Conservation (phyloP, 1,140 invertebrate genomes). For the Drosophila leontia region DNA sequence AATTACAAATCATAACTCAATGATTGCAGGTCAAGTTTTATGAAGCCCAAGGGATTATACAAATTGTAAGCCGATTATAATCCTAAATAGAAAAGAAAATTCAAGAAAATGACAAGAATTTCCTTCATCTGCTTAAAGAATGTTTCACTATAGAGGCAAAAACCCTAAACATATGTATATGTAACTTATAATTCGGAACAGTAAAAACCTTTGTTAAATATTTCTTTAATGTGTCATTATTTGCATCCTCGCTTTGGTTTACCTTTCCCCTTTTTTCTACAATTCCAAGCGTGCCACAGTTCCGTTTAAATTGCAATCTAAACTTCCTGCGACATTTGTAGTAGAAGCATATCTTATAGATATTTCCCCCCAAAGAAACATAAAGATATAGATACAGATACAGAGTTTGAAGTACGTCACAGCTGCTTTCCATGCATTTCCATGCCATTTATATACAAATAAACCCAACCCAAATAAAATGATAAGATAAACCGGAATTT, state of each 20-base stretch:
- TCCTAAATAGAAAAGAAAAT: not conserved
- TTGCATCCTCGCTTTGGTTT: no score
- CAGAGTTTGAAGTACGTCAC: not conserved
- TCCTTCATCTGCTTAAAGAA: no score
- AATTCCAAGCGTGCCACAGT: slow-evolving; percentile 8
- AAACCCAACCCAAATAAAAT: slow-evolving; percentile 19
- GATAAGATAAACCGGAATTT: slow-evolving; percentile 63
- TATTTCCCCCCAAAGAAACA: slow-evolving; percentile 17
- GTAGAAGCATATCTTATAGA: slow-evolving; percentile 22
- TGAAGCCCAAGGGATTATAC: not conserved
- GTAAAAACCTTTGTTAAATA: slow-evolving; percentile 7
- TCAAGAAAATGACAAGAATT: not conserved
- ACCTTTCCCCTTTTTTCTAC: not conserved
- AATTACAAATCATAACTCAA: slow-evolving; percentile 7
- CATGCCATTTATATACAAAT: slow-evolving; percentile 17
- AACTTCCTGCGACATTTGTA: slow-evolving; percentile 17
- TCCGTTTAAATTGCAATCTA: slow-evolving; percentile 3
- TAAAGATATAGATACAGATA: not conserved
- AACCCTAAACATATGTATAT: not conserved
- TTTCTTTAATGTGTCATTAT: slow-evolving; percentile 1
- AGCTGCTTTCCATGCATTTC: slow-evolving; percentile 44
- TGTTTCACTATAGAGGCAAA: not conserved
- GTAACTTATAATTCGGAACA: not conserved
- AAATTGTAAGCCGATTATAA: not conserved
- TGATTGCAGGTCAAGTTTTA: slow-evolving; percentile 1